These are phyloP conservation scores for Drosophila neotestacea DNA, from an alignment of 2,888 invertebrate genomes.

Conservation along the genomic window DNA sequence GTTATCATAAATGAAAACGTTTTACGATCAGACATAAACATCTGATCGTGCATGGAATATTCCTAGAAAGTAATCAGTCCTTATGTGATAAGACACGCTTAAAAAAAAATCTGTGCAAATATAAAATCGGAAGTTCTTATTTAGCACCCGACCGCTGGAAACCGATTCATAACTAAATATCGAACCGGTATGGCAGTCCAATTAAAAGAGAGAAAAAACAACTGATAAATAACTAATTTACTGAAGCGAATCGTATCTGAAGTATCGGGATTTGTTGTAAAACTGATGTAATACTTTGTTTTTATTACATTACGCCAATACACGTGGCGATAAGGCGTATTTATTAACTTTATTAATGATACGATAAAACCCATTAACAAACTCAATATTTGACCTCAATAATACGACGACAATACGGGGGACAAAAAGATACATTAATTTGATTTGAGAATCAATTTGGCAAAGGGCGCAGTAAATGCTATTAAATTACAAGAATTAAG, in stretches of 20 bases:
- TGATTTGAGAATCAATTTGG: conserved; percentile 56
- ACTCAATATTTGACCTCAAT: conserved; percentile 67
- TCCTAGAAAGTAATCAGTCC: conserved; percentile 20
- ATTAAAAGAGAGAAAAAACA: not conserved
- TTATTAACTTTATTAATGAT: conserved; percentile 64
- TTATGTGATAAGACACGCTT: conserved; percentile 34
- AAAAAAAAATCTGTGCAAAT: conserved; percentile 15
- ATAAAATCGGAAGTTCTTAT: conserved; percentile 41
- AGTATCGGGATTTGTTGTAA: conserved; percentile 1
- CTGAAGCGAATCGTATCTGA: conserved; percentile 5
- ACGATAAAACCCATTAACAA: conserved; percentile 60
- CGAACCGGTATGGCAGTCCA: conserved; percentile 11
- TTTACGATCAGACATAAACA: conserved; percentile 1
- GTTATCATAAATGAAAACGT: conserved; percentile 26
- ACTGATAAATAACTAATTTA: conserved; percentile 19
- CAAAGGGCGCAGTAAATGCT: conserved; percentile 28
- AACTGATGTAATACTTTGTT: conserved; percentile 75
- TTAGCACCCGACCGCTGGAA: conserved; percentile 13
- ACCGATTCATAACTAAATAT: conserved; percentile 14
- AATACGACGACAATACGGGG: conserved; percentile 1
- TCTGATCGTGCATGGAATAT: conserved; percentile 47
- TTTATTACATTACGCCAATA: conserved; percentile 55
- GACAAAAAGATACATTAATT: conserved; percentile 50
- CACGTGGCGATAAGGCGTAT: conserved; percentile 53
- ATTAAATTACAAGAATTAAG: conserved; percentile 32